These are phyloP conservation scores for Escarpia spicata DNA, from an alignment of 2,888 invertebrate species.

Conservation along the genomic window DNA sequence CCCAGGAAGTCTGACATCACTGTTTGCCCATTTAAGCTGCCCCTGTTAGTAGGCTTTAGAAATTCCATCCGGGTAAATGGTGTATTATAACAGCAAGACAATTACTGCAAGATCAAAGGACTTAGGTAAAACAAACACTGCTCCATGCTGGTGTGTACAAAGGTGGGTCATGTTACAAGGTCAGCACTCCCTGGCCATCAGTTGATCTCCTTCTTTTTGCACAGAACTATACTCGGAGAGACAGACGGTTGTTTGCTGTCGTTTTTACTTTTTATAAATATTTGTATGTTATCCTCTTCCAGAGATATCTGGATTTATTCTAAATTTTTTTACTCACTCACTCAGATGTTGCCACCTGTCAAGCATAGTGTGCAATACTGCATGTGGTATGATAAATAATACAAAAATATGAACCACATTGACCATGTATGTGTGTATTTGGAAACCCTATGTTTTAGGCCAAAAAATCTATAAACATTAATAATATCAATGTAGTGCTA, in stretches of 20 bases:
- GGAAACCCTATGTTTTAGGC: no score
- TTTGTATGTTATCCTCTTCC: neutral
- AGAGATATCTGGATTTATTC: neutral
- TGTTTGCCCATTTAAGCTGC: neutral
- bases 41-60: neutral
- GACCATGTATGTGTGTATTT: neutral
- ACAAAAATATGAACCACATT: neutral
- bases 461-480: no score
- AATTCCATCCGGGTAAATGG: neutral
- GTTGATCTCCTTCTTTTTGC: neutral
- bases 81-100: neutral
- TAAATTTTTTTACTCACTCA: neutral
- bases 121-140: slow-evolving; percentile 6
- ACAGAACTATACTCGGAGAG: neutral
- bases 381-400: neutral
- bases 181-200: neutral
- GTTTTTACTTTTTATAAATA: neutral
- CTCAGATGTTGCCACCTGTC: neutral
- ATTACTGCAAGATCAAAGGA: neutral
- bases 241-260: neutral
- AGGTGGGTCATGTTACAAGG: neutral
- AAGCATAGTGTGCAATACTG: neutral
- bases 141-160: neutral
- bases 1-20: neutral
- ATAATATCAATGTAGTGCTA: no score